These are phyloP conservation scores for Zygaena filipendulae DNA, from an alignment of 2,888 invertebrate species.

Conservation along the genomic window DNA sequence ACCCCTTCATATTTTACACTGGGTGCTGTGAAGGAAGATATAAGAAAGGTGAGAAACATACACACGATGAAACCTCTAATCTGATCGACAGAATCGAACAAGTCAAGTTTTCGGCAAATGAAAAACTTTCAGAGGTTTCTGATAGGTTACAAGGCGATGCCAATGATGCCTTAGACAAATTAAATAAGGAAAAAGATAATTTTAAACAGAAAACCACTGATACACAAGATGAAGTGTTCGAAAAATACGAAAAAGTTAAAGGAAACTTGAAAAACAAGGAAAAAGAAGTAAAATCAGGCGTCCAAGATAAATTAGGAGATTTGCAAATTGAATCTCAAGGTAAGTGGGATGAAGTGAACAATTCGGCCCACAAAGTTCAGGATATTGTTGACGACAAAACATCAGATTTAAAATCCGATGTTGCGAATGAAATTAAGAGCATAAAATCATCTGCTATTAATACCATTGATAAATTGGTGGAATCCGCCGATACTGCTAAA, in stretches of 20 bases:
- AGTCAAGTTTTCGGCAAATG: constrained; percentile 46
- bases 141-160: constrained; percentile 33
- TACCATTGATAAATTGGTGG: constrained; percentile 37
- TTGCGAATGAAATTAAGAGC: constrained; percentile 28
- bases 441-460: constrained; percentile 31
- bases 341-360: constrained; percentile 29
- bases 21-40: constrained; percentile 47
- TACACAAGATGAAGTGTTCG: constrained; percentile 30
- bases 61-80: constrained; percentile 54
- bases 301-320: constrained; percentile 28
- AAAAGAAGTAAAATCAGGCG: constrained; percentile 26
- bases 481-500: constrained; percentile 36
- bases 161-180: constrained; percentile 35
- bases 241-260: constrained; percentile 28
- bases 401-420: constrained; percentile 26
- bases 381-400: constrained; percentile 26
- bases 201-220: constrained; percentile 36
- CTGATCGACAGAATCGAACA: constrained; percentile 52
- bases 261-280: constrained; percentile 28
- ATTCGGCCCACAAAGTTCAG: constrained; percentile 28
- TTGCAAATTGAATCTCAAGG: constrained; percentile 25
- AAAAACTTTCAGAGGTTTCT: constrained; percentile 36
- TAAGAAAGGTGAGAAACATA: constrained; percentile 42
- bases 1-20: constrained; percentile 48
- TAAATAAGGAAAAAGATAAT: constrained; percentile 43